Evolutionary conservation across 2,888 invertebrate genomes (phyloP).

Genomic region (Aspidiotus destructor): DNA sequence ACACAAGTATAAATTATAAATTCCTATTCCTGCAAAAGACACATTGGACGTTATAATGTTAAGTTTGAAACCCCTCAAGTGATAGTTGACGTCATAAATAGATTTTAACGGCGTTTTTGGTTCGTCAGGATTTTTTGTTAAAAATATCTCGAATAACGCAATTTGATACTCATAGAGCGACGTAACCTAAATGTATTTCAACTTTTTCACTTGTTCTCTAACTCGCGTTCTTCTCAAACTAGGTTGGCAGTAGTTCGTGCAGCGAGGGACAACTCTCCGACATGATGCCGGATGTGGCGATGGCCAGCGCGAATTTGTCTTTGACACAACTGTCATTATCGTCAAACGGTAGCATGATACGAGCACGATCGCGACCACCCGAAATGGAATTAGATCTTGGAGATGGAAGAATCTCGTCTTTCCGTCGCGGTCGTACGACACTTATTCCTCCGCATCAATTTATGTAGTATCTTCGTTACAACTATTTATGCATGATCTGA

Average conservation of each 20-base stretch:
- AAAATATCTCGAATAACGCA: neutral
- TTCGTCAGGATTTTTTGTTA: neutral
- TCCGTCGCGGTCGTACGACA: constrained; percentile 33
- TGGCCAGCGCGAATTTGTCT: constrained; percentile 64
- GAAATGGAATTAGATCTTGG: constrained; percentile 75
- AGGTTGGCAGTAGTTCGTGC: constrained; percentile 37
- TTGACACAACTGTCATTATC: constrained; percentile 37
- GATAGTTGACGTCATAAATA: neutral
- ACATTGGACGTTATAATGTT: too few species aligned
- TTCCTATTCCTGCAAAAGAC: too few species aligned
- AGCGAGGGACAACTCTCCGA: constrained; percentile 65
- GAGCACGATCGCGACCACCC: constrained; percentile 44
- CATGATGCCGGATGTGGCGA: constrained; percentile 85
- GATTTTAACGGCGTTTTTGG: neutral
- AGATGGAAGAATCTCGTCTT: constrained; percentile 59
- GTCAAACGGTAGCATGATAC: constrained; percentile 43
- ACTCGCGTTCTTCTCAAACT: neutral
- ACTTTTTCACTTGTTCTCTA: neutral
- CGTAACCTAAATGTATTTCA: neutral
- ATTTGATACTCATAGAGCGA: too few species aligned
- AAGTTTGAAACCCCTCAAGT: too few species aligned
- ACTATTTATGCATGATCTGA: neutral
- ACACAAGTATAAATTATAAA: too few species aligned
- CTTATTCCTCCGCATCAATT: constrained; percentile 30
- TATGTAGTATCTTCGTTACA: constrained; percentile 25